Evolutionary conservation across 2,797 vertebrate species (phyloP), one percentile per base, ranked within the genome.

Genomic region (Taeniopygia guttata): DNA sequence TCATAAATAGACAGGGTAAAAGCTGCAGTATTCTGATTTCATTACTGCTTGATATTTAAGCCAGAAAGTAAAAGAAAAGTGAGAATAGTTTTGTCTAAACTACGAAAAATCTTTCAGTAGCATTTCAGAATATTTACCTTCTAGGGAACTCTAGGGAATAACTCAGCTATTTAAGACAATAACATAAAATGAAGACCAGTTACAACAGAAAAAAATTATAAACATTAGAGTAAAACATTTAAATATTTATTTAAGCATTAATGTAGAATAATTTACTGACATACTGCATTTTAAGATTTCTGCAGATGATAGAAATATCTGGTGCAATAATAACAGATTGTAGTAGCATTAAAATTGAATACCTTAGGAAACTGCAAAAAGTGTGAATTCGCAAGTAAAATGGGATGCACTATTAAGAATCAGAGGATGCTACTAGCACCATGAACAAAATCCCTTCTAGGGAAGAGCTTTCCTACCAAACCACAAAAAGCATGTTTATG

Each of bases 401-500:
- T 72, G 29, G 16, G 80, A 78, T 15, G 48, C 34, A 54, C 22
- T 54, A 6, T 11, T 64, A 74, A 83, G 67, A 90, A 92, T 66
- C 23, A 42, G 76, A 83, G 69, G 60, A 91, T 87, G 49, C 52
- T 84, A 80, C 63, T 46, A 89, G 29, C 48, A 84, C n/a, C 29
- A 90, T 1, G 5, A 83, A 80, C 40, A 90, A 87, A 79, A 87
- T 70, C 88, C 49, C 72, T 91, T 92, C 46, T 64, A 93, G 49
- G 69, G 76, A 81, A 90, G 85, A 84, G 48, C 78, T 82, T 90
- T 88, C 83, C 67, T 92, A 95, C 72, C 56, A 92, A 95, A 92
- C 86, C 78, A 80, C 89, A 87, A 75, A 94, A 89, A 45, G 36
- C 49, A 74, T 75, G 82, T 95, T 93, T 84, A 95, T 83, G 94